These are phyloP conservation scores for Drosophila leontia DNA, from an alignment of 1,140 invertebrate genomes.

Conservation along the genomic window DNA sequence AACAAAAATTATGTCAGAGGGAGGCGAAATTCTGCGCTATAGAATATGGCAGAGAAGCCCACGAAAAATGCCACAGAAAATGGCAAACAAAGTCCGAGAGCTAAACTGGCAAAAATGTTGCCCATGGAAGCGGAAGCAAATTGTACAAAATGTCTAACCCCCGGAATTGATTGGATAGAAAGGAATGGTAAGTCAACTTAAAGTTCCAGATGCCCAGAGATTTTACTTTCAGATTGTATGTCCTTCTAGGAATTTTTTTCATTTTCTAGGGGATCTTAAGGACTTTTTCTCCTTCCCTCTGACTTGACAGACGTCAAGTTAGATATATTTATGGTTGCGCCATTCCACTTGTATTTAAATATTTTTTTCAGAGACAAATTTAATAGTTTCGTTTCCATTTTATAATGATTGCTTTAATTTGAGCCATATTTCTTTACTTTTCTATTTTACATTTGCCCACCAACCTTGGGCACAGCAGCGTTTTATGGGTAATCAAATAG, in stretches of 20 bases:
- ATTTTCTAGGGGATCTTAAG: not conserved
- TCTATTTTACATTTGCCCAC: not conserved
- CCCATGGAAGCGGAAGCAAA: slow-evolving; percentile 48
- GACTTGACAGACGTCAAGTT: slow-evolving; percentile 3
- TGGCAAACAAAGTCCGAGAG: slow-evolving; percentile 13
- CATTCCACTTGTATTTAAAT: slow-evolving; percentile 11
- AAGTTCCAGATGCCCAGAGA: slow-evolving; percentile 19
- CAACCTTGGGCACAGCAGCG: not conserved
- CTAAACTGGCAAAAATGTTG: slow-evolving; percentile 22
- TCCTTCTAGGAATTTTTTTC: not conserved
- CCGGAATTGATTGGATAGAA: slow-evolving; percentile 24
- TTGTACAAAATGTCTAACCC: slow-evolving; percentile 33
- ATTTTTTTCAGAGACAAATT: not conserved
- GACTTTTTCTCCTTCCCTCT: not conserved
- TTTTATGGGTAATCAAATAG: slow-evolving; percentile 28
- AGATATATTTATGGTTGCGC: not conserved
- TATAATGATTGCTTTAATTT: slow-evolving; percentile 38
- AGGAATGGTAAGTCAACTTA: slow-evolving; percentile 23
- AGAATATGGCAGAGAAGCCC: slow-evolving; percentile 25
- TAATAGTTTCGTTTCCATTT: slow-evolving; percentile 13
- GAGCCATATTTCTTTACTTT: slow-evolving; percentile 13
- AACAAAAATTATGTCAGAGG: slow-evolving; percentile 56
- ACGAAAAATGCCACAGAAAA: slow-evolving; percentile 26
- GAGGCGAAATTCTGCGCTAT: slow-evolving; percentile 27
- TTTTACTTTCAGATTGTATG: slow-evolving; percentile 13